Evolutionary conservation across 2,888 invertebrate species (phyloP), one percentile per base, ranked within the genome.

Genomic region (Bellardia bayeri): DNA sequence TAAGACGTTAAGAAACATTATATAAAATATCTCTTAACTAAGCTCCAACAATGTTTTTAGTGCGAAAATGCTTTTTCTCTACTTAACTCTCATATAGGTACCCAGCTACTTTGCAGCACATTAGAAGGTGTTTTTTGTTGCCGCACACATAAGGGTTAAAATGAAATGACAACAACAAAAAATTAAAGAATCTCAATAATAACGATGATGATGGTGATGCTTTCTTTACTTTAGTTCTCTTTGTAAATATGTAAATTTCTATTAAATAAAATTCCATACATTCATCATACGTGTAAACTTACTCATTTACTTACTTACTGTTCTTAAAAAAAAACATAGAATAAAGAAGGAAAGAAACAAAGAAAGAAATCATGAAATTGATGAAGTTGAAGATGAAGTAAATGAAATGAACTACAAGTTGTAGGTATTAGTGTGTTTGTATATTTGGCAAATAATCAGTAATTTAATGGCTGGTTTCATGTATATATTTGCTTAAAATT

Each of bases 171-270:
- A 72, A 78, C 56, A 45, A 37, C 4, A 54, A 23, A 56, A 45
- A 82, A 13, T 66, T 45, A 49, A 68, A 80, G 30, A 79, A 80
- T 80, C 64, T 56, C 80, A 69, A 71, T 75, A 79, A 71, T 61
- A 45, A 51, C 42, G 63, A 76, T 56, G 56, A 56, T 66, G 64
- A 76, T 66, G 54, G 45, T 71, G 68, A 61, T 69, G 81, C 81
- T 87, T 87, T 78, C 49, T 76, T 72, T 51, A 45, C 71, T 78
- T 72, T 23, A 33, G 7, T 71, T 56, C 23, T 13, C 2, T 42
- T 81, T 54, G 13, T 30, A 42, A 61, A 33, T 33, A 16, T 69
- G 23, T 56, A 13, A 33, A 61, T 56, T 64, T 72, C n/a, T 16
- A 63, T n/a, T 30, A 58, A 49, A 68, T 68, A 37, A 13, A 45